These are phyloP conservation scores for Neotoxoptera formosana DNA, from an alignment of 1,140 invertebrate species.

Conservation along the genomic window DNA sequence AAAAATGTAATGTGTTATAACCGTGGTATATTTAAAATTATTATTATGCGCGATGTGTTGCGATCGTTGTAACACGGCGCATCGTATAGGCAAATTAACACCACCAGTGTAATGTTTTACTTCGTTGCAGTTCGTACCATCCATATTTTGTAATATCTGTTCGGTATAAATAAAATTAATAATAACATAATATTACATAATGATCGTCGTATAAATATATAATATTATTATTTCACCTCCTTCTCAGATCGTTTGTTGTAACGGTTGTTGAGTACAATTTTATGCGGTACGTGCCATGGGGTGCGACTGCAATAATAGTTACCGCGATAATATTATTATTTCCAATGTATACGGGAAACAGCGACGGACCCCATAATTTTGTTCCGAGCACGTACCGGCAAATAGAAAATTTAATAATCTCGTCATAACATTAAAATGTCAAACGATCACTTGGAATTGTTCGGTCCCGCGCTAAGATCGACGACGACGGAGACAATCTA, in stretches of 20 bases:
- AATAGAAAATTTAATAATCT: background rate
- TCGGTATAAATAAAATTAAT: background rate
- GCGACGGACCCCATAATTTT: background rate
- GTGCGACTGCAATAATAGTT: background rate
- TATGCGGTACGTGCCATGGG: background rate
- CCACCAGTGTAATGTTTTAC: background rate
- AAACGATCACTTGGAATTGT: background rate
- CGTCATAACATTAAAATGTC: background rate
- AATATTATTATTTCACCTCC: background rate
- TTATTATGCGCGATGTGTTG: background rate
- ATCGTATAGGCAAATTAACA: background rate
- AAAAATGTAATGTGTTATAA: too few species aligned
- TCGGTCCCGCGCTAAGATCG: background rate
- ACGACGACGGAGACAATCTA: background rate
- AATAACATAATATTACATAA: background rate
- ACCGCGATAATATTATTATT: background rate
- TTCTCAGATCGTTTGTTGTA: background rate
- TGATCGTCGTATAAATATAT: background rate
- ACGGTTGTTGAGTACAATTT: background rate
- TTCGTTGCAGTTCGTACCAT: background rate
- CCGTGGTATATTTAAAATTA: background rate
- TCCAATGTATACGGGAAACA: background rate
- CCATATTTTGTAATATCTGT: background rate
- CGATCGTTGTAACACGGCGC: background rate
- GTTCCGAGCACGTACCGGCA: background rate